Evolutionary conservation across 2,888 invertebrate species (phyloP), one percentile per base, ranked within the genome.

Genomic region (Automeris io): DNA sequence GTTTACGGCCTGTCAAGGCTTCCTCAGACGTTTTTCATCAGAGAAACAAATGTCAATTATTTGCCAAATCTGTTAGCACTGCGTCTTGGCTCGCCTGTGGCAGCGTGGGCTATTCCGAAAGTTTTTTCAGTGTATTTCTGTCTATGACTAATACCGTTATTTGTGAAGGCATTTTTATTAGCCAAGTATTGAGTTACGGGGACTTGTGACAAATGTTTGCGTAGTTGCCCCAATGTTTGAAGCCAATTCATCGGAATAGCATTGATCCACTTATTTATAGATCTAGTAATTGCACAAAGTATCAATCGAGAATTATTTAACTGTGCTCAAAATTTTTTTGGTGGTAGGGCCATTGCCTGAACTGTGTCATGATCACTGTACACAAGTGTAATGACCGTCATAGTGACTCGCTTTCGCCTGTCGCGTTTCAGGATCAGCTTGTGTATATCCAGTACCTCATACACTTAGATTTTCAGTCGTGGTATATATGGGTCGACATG

Each of bases 141-240:
- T 55, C 61, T 52, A 57, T 82, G 81, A 82, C 73, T 80, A 80
- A 79, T 62, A 43, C 47, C 42, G 70, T 65, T 80, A 75, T 79
- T 80, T 76, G 61, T 45, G 58, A 64, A 61, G 61, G 60, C 62
- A 70, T 73, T 70, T 73, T 71, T 71, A 74, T 75, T 72, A 65
- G 64, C 58, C 52, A 54, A 62, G 71, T 77, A 60, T 79, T 71
- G 58, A 57, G 67, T 78, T 75, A 70, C 74, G 58, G 48, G 11
- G 22, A 22, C 16, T 50, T 60, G 55, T 68, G 70, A 65, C 69
- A 64, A 66, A 67, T 64, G 60, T 66, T 63, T 62, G 53, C 51
- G 49, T 46, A 48, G 44, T 49, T 52, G 55, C 43, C 47, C 35
- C 35, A 43, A 47, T 51, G 46, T 54, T 58, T 56, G 40, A 18